phyloP scores from a whole-genome alignment of 2,113 vertebrate species.

The Halichoeres trimaculatus region DNA sequence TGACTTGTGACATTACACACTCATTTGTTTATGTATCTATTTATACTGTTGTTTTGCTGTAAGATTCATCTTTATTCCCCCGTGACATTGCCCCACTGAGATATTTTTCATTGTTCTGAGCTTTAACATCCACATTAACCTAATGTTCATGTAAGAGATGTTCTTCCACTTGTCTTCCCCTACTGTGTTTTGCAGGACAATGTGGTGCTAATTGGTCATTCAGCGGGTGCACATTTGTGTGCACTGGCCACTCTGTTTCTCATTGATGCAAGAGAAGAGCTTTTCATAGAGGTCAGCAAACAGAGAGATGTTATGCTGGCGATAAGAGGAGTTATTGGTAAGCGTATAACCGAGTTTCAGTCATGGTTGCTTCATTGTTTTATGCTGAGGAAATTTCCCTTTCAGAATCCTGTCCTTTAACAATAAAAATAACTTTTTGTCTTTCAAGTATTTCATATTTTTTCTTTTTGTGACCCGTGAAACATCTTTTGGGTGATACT shows the following conservation, averaged over 20 bases:
- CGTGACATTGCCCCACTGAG: too few relatives aligned
- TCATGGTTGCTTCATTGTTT: neutral
- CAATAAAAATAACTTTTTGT: neutral
- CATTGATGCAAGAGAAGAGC: conserved; percentile 69
- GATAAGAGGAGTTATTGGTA: conserved; percentile 80
- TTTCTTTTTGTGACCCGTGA: too few relatives aligned
- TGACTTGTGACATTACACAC: too few relatives aligned
- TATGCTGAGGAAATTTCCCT: neutral
- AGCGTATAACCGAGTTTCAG: conserved; percentile 22
- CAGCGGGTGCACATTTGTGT: conserved; percentile 82
- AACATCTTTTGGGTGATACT: neutral
- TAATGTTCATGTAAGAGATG: neutral
- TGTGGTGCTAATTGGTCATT: conserved; percentile 81
- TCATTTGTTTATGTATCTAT: neutral
- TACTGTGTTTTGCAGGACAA: conserved; percentile 68
- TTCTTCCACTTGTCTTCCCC: neutral
- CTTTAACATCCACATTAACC: neutral
- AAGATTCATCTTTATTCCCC: neutral
- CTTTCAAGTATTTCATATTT: neutral
- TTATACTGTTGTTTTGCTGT: neutral
- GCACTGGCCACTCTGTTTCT: conserved; percentile 78
- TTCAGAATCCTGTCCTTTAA: too few relatives aligned
- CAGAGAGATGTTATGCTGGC: conserved; percentile 61
- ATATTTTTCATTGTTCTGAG: too few relatives aligned
- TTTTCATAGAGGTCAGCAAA: conserved; percentile 69